A percentile compares a stretch with the other conserved stretches of the same genome.
These are phyloP conservation scores for Leptobrachium ailaonicum DNA, from an alignment of 2,113 vertebrate genomes.

Conservation along the genomic window DNA sequence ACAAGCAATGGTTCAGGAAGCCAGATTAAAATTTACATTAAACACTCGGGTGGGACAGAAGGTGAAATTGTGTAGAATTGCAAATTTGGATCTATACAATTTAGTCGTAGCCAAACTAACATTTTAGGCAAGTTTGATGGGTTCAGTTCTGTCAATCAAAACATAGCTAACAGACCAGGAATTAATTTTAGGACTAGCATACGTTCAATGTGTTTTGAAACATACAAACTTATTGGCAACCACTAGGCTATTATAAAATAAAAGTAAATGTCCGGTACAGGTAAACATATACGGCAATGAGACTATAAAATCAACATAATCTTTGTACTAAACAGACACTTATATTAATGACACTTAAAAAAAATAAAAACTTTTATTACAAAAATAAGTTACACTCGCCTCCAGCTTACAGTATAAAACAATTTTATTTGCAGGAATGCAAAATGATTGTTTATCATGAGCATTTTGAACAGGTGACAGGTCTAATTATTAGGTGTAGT, in stretches of 20 bases:
- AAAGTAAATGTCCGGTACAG: slow-evolving; percentile 77
- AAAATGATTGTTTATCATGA: slow-evolving; percentile 98
- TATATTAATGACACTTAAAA: slow-evolving; percentile 89
- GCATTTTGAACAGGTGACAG: slow-evolving; percentile 97
- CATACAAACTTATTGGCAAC: slow-evolving; percentile 79
- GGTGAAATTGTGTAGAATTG: neutral
- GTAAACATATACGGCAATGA: slow-evolving; percentile 83
- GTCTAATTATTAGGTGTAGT: slow-evolving; percentile 82
- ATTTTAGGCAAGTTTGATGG: neutral
- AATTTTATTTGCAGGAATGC: slow-evolving; percentile 99
- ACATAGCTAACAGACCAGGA: slow-evolving; percentile 67
- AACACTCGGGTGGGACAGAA: neutral
- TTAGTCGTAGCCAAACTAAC: neutral
- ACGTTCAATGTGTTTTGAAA: slow-evolving; percentile 70
- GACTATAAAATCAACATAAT: slow-evolving; percentile 78
- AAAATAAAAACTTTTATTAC: slow-evolving; percentile 99
- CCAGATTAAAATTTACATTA: neutral
- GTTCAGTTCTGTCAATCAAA: slow-evolving; percentile 64
- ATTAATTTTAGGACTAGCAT: slow-evolving; percentile 74
- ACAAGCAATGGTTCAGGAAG: neutral
- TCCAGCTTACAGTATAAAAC: slow-evolving; percentile 99
- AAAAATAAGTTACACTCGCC: slow-evolving; percentile 99
- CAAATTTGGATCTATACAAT: neutral
- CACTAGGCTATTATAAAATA: slow-evolving; percentile 66
- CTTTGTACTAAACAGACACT: slow-evolving; percentile 84